phyloP scores from a whole-genome alignment of 2,113 vertebrate genomes.

The Carassius auratus region DNA sequence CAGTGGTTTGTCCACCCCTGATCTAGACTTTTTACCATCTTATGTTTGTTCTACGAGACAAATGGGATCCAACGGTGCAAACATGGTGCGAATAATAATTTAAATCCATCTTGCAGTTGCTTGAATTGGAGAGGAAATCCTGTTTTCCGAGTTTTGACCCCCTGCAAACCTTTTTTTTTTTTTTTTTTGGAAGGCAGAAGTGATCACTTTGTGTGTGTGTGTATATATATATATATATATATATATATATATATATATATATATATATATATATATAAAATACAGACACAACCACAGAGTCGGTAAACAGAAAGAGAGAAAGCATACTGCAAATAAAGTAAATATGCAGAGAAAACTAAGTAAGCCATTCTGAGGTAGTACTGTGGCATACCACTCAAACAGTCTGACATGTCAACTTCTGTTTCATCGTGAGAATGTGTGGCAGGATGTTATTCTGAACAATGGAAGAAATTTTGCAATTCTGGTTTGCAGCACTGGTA shows the following conservation, averaged over 20 bases:
- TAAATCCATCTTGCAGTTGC: constrained; percentile 27
- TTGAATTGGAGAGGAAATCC: constrained; percentile 16
- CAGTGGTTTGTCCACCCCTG: no score
- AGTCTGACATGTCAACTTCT: neutral
- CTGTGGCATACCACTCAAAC: neutral
- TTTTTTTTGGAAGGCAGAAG: neutral
- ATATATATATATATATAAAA: no score
- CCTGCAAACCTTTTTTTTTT: neutral
- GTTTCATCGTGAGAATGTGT: neutral
- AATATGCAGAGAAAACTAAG: neutral
- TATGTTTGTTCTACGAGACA: neutral
- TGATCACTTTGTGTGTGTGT: neutral
- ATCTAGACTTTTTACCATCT: neutral
- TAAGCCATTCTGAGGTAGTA: neutral
- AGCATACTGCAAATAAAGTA: neutral
- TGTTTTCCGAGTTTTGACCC: neutral
- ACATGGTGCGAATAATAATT: neutral
- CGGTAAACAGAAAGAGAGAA: neutral
- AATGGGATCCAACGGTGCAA: neutral
- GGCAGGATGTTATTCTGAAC: no score
- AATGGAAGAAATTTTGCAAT: no score
- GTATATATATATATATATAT: no score
- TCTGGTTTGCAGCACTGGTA: no score
- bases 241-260: no score
- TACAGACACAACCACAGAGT: neutral